A percentile compares a stretch with the other conserved stretches of the same genome.
These are phyloP conservation scores for Frieseomelitta varia DNA, from an alignment of 1,140 invertebrate genomes.

Conservation along the genomic window DNA sequence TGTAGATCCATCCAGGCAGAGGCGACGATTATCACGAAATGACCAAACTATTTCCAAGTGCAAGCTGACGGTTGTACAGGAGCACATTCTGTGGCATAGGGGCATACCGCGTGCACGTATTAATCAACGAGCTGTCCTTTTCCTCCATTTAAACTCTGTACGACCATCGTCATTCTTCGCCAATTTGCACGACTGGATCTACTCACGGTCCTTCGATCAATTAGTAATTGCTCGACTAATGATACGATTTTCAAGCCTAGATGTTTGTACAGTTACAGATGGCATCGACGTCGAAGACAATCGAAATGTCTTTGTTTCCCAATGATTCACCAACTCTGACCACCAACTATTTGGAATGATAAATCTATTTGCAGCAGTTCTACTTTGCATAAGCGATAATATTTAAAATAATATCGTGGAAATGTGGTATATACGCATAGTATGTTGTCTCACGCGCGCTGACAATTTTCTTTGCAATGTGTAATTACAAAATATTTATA, in stretches of 20 bases:
- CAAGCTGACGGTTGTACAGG: slow-evolving; percentile 9
- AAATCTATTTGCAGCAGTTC: background rate
- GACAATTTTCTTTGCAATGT: background rate
- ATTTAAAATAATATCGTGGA: background rate
- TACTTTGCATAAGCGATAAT: background rate
- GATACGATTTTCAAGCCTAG: slow-evolving; percentile 18
- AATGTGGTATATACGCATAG: background rate
- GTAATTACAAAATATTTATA: background rate
- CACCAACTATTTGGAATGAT: slow-evolving; percentile 9
- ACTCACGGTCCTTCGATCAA: slow-evolving; percentile 47
- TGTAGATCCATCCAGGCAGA: slow-evolving; percentile 15
- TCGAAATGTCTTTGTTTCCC: background rate
- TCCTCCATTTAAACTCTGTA: slow-evolving; percentile 46
- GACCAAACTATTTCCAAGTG: slow-evolving; percentile 36
- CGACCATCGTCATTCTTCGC: slow-evolving; percentile 66
- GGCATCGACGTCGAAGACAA: background rate
- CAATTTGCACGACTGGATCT: slow-evolving; percentile 64
- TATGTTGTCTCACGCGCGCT: background rate
- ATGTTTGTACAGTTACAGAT: background rate
- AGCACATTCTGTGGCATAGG: slow-evolving; percentile 29
- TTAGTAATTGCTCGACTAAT: slow-evolving; percentile 55
- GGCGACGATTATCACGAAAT: slow-evolving; percentile 49
- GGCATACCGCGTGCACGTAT: slow-evolving; percentile 42
- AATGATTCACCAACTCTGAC: slow-evolving; percentile 21
- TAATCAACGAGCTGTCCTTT: slow-evolving; percentile 49